These are phyloP conservation scores for Amphiprion clarkii DNA, from an alignment of 2,797 vertebrate genomes.

Conservation along the genomic window DNA sequence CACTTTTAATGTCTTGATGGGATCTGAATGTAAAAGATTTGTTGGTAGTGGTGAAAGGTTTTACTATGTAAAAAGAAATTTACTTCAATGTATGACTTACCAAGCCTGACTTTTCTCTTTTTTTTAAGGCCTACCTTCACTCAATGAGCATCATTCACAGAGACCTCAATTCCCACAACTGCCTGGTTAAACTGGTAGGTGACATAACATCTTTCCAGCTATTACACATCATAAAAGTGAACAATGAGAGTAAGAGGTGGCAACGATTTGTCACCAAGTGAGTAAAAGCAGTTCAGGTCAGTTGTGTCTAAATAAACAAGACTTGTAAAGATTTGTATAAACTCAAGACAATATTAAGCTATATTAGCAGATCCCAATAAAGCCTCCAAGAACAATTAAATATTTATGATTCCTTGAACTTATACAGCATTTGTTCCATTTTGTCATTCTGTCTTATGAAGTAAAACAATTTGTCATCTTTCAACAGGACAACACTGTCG, in stretches of 20 bases:
- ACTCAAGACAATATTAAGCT: neutral
- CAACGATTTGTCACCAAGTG: neutral
- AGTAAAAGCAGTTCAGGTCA: neutral
- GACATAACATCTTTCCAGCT: neutral
- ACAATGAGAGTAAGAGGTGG: neutral
- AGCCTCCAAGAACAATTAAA: neutral
- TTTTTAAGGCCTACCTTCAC: constrained; percentile 91
- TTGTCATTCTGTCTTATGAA: neutral
- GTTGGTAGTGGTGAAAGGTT: neutral
- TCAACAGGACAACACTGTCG: constrained; percentile 92
- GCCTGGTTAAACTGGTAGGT: constrained; percentile 95
- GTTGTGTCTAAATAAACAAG: neutral
- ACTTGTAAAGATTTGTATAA: neutral
- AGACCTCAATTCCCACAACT: constrained; percentile 97
- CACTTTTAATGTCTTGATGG: neutral
- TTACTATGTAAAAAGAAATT: neutral
- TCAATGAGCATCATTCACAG: constrained; percentile 97
- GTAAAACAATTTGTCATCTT: constrained; percentile 1
- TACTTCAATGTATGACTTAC: neutral
- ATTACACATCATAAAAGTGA: neutral
- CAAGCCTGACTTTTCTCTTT: neutral
- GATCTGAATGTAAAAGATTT: no score
- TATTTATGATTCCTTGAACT: neutral
- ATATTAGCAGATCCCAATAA: neutral
- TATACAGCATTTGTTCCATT: neutral